Conservation (phyloP, 2,113 vertebrate genomes). For the Prietella phreatophila region DNA sequence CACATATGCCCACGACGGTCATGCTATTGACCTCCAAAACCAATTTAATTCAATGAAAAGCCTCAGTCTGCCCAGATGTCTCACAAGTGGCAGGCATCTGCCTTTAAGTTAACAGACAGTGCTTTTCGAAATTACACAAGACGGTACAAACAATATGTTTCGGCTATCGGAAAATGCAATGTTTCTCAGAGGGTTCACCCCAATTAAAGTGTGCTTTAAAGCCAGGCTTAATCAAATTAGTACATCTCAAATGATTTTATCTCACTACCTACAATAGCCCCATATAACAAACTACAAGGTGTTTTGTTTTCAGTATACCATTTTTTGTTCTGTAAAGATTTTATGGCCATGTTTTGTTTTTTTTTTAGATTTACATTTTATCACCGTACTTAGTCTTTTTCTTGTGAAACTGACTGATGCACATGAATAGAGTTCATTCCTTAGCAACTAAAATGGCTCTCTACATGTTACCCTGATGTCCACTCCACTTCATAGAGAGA, state of each 20-base stretch:
- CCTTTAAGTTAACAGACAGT: constrained; percentile 4
- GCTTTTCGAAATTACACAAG: constrained; percentile 6
- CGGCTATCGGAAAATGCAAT: not conserved
- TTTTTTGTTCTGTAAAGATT: not conserved
- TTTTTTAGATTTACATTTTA: not conserved
- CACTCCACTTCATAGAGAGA: constrained; percentile 6
- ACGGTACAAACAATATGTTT: not conserved
- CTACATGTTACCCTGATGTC: not conserved
- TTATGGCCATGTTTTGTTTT: not conserved
- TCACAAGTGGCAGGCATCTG: not conserved
- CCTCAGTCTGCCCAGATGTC: not conserved
- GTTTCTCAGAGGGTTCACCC: not conserved
- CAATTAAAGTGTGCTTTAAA: not conserved
- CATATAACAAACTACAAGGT: not conserved
- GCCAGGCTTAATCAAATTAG: not conserved
- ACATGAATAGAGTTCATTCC: not conserved
- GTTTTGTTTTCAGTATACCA: not conserved
- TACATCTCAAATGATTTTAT: not conserved
- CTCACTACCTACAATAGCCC: not conserved
- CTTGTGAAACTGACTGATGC: not conserved
- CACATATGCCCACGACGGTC: not conserved
- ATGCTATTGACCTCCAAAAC: constrained; percentile 11
- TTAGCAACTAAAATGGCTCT: not conserved
- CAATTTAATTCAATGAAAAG: not conserved
- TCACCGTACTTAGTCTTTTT: not conserved